Evolutionary conservation across 2,113 vertebrate species (phyloP), one percentile per base, ranked within the genome.

Genomic region (Pelodiscus sinensis): DNA sequence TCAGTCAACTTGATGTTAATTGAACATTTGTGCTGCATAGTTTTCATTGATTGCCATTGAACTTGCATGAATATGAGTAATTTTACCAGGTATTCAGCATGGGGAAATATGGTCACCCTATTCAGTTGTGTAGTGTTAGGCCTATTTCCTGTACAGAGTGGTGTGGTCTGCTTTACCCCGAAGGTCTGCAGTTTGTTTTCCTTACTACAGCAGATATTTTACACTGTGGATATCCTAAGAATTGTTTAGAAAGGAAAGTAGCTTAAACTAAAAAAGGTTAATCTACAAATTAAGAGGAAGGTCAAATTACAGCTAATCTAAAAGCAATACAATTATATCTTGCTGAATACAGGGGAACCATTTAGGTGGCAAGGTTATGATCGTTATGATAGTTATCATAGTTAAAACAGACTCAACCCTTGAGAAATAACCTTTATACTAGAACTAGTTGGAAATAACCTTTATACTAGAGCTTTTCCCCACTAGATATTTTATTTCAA

Each of bases 401-500:
- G 18, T 15, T 82, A 15, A 0, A 1, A 27, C 0, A 0, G 8
- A 3, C 14, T 25, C 73, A 35, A n/a, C 15, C 62, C 29, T 16
- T 24, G 54, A 52, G 83, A 5, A 50, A 1, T 52, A 6, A 31
- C 24, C 25, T 1, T 86, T 54, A n/a, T 35, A 52, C 62, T 56
- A 56, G 62, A n/a, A 14, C 10, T 4, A 31, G 29, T 18, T 10
- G 44, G 31, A 73, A 62, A 83, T 44, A 44, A 44, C 44, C 44
- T 44, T 44, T 44, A 44, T 44, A 44, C 4, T 44, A 44, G 44
- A 44, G 44, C 9, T 9, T 51, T 44, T 73, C 50, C 55, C 16
- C 29, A 12, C n/a, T 21, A n/a, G 62, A 65, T 4, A 68, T 68
- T 68, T 68, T n/a, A 68, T 68, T 68, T 68, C 31, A 9, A n/a